Evolutionary conservation across 2,113 vertebrate genomes (phyloP), one percentile per base, ranked within the genome.

Genomic region (Hystrix brachyura): DNA sequence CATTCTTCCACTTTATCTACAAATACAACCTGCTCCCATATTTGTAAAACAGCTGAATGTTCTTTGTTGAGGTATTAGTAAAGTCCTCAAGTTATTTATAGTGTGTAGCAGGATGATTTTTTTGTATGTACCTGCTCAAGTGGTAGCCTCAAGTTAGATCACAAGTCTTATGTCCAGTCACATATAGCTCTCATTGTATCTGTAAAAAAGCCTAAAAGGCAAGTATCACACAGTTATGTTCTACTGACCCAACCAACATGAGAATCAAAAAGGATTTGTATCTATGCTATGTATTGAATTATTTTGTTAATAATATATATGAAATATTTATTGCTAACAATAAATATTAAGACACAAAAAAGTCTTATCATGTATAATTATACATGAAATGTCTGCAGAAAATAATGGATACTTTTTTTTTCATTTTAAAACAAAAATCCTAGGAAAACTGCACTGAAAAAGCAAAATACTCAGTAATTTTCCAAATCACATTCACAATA

Each of bases 401-500:
- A 92, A 82, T 84, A 72, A 78, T 38, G 3, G 67, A 25, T 84
- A 93, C 7, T 60, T 62, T 51, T 86, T 85, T 94, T 87, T 53
- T 67, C 57, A 85, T 94, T 90, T 84, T 93, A 80, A 84, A 91
- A 87, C 48, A 90, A 95, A 95, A 95, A 32, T 82, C 53, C 46
- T 72, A 67, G 29, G 32, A 62, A 94, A 97, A 87, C 0, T 94
- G 80, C 21, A 96, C 9, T 71, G 46, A 82, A 81, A 91, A 94
- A 81, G 25, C 10, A 91, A 76, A 83, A 78, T 51, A 67, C 6
- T 65, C 90, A 86, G 38, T 81, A 93, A 94, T 81, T 62, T 74
- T 46, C 32, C 46, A 95, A 83, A 93, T 91, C 55, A 95, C 29
- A 90, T 76, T 97, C 69, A 69, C 80, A 17, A 74, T 87, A 87